Evolutionary conservation across 2,888 invertebrate species (phyloP).

Genomic region (Hirtodrosophila cameraria): DNA sequence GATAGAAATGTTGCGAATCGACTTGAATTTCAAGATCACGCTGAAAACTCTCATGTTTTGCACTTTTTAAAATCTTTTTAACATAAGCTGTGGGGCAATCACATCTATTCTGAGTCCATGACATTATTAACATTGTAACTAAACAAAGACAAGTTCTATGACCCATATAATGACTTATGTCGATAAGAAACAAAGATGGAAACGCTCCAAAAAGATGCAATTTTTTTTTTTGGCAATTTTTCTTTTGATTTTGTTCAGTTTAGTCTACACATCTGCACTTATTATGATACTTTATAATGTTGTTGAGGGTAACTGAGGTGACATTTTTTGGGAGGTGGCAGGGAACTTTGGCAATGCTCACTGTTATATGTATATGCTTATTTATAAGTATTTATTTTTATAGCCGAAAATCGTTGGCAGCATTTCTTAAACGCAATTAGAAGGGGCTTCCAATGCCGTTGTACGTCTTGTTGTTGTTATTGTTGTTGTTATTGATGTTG

Average conservation of each 20-base stretch:
- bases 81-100: too few relatives aligned
- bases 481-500: background rate
- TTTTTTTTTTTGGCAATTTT: constrained; percentile 43
- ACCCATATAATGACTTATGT: constrained; percentile 24
- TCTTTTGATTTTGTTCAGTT: constrained; percentile 47
- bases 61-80: too few relatives aligned
- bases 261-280: constrained; percentile 58
- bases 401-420: constrained; percentile 55
- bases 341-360: constrained; percentile 47
- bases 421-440: constrained; percentile 68
- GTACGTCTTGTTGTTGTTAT: background rate
- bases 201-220: constrained; percentile 3
- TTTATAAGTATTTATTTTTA: constrained; percentile 65
- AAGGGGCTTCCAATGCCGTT: constrained; percentile 58
- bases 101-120: constrained; percentile 15
- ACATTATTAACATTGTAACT: too few relatives aligned
- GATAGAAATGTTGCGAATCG: too few relatives aligned
- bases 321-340: background rate
- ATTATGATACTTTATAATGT: constrained; percentile 46
- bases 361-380: constrained; percentile 55
- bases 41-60: too few relatives aligned
- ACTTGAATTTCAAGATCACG: too few relatives aligned
- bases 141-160: constrained; percentile 46
- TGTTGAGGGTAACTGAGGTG: constrained; percentile 4
- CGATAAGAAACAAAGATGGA: constrained; percentile 18